These are phyloP conservation scores for Tretioscincus oriximinensis DNA, from an alignment of 2,113 vertebrate genomes.

Conservation along the genomic window DNA sequence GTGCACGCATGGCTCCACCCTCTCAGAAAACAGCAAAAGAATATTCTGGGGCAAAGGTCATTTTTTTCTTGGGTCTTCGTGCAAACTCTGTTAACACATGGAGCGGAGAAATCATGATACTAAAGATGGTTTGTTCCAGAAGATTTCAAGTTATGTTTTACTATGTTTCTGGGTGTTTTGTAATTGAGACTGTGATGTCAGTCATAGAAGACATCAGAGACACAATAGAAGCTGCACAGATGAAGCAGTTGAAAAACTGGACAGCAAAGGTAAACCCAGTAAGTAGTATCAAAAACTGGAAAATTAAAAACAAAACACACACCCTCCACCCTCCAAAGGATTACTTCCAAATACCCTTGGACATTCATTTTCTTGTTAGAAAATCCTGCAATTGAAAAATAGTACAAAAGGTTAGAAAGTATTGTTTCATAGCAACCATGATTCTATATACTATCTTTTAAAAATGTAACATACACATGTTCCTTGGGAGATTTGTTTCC, in stretches of 20 bases:
- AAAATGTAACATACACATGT: slow-evolving; percentile 40
- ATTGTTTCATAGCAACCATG: slow-evolving; percentile 57
- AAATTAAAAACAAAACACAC: neutral
- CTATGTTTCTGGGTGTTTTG: neutral
- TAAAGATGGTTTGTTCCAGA: too few relatives aligned
- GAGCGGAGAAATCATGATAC: too few relatives aligned
- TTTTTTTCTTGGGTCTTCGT: too few relatives aligned
- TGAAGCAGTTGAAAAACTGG: neutral
- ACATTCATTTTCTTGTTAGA: slow-evolving; percentile 31
- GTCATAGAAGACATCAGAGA: neutral
- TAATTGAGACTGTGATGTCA: neutral
- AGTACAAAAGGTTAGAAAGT: slow-evolving; percentile 52
- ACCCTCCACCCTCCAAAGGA: neutral
- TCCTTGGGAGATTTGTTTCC: neutral
- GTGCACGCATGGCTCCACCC: too few relatives aligned
- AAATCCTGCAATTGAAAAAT: slow-evolving; percentile 45
- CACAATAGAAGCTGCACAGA: neutral
- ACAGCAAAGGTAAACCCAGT: slow-evolving; percentile 2
- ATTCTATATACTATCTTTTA: slow-evolving; percentile 42
- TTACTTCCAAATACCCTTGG: slow-evolving; percentile 15
- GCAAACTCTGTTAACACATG: too few relatives aligned
- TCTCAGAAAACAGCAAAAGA: too few relatives aligned
- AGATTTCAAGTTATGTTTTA: neutral
- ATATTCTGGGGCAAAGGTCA: too few relatives aligned
- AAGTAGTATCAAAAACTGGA: neutral